phyloP scores from a whole-genome alignment of 92 coral and sea anemone genomes.

The Zoanthus sociatus region DNA sequence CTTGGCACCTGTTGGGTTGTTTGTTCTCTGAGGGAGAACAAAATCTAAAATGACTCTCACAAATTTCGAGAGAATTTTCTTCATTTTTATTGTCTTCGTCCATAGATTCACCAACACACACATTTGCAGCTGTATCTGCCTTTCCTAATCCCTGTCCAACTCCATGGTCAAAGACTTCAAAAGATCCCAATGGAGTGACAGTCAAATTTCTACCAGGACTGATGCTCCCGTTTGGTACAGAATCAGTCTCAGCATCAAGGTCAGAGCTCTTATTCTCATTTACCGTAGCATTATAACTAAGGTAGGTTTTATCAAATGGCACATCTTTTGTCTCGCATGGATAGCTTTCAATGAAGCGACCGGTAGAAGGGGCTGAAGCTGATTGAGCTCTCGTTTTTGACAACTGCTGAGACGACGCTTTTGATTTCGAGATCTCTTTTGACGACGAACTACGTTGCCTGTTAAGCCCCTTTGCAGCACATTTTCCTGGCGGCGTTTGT shows the following conservation, averaged over 20 bases:
- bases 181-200: constrained; percentile 9
- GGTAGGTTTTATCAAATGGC: constrained; percentile 63
- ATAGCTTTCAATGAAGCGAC: constrained; percentile 19
- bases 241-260: not conserved
- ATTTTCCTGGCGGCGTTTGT: constrained; percentile 42
- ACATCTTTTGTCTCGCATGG: constrained; percentile 31
- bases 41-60: constrained; percentile 43
- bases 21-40: constrained; percentile 1
- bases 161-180: constrained; percentile 15
- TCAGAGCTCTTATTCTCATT: constrained; percentile 41
- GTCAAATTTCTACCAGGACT: constrained; percentile 12
- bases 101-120: not conserved
- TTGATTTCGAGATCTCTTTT: constrained; percentile 56
- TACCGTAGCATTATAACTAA: constrained; percentile 68
- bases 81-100: not conserved
- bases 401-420: not conserved
- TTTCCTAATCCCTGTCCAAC: not conserved
- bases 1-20: no score
- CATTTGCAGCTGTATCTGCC: not conserved
- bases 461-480: constrained; percentile 12
- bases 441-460: constrained; percentile 42
- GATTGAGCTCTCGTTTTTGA: constrained; percentile 7
- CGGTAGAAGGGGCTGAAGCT: constrained; percentile 14
- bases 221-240: not conserved
- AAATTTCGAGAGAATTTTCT: not conserved